These are phyloP conservation scores for Antennarius striatus DNA, from an alignment of 2,113 vertebrate species.

Conservation along the genomic window DNA sequence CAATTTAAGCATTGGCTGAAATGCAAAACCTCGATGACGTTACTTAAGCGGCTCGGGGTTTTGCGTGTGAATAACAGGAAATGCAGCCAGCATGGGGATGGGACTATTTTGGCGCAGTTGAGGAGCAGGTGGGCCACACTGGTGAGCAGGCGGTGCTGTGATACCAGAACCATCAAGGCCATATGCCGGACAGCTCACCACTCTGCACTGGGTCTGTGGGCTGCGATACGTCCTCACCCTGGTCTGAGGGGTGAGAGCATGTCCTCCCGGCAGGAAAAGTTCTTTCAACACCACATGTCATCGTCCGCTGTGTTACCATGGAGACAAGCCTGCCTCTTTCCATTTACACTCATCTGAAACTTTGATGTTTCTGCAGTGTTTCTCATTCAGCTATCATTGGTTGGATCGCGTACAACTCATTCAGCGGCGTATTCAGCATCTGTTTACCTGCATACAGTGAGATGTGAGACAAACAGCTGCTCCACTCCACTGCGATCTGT, in stretches of 20 bases:
- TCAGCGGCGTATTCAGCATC: slow-evolving; percentile 11
- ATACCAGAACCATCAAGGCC: slow-evolving; percentile 33
- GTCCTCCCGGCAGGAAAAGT: slow-evolving; percentile 25
- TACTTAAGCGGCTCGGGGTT: neutral
- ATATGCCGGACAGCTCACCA: slow-evolving; percentile 43
- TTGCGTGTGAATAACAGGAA: slow-evolving; percentile 41
- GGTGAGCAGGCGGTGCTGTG: slow-evolving; percentile 38
- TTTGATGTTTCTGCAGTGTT: neutral
- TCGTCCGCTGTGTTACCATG: slow-evolving; percentile 37
- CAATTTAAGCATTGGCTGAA: slow-evolving; percentile 38
- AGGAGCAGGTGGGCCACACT: slow-evolving; percentile 57
- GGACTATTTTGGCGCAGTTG: slow-evolving; percentile 32
- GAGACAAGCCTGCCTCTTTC: slow-evolving; percentile 24
- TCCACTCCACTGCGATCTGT: slow-evolving; percentile 11
- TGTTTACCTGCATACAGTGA: slow-evolving; percentile 19
- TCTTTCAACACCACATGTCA: slow-evolving; percentile 8
- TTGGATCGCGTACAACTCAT: slow-evolving; percentile 1
- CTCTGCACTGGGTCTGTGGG: slow-evolving; percentile 11
- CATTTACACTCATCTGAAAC: slow-evolving; percentile 10
- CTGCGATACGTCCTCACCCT: slow-evolving; percentile 12
- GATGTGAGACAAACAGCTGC: slow-evolving; percentile 5
- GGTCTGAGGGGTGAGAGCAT: slow-evolving; percentile 11
- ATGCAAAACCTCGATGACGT: slow-evolving; percentile 29
- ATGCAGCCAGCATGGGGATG: slow-evolving; percentile 30
- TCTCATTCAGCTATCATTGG: neutral